phyloP scores from a whole-genome alignment of 2,113 vertebrate genomes.

The Plecotus auritus region DNA sequence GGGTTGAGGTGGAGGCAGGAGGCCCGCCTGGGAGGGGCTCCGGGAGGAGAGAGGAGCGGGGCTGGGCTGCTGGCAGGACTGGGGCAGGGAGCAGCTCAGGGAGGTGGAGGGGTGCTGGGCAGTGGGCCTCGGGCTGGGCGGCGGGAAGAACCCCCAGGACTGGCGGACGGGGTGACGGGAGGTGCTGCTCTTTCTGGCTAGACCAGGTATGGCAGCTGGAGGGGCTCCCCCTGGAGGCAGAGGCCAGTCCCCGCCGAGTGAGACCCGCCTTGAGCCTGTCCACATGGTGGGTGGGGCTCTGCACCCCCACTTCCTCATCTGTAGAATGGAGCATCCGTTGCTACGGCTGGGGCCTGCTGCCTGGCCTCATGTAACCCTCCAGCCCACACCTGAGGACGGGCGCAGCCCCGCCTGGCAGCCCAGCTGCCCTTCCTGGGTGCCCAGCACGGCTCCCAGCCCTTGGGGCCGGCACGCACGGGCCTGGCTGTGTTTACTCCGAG shows the following conservation, averaged over 20 bases:
- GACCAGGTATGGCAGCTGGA: not conserved
- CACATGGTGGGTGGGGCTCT: accelerated
- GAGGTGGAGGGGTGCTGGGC: not conserved
- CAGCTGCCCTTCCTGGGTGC: accelerated
- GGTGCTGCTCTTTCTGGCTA: not conserved
- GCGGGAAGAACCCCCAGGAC: not conserved
- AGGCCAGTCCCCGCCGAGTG: accelerated
- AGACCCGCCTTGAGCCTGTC: accelerated
- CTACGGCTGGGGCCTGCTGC: not conserved
- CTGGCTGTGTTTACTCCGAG: not conserved
- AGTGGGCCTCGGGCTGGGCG: not conserved
- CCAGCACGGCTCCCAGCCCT: not conserved
- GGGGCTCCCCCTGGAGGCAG: not conserved
- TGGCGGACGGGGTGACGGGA: not conserved
- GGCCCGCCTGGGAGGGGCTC: not conserved
- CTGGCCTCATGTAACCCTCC: accelerated
- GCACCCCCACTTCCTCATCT: accelerated
- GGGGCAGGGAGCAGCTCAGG: not conserved
- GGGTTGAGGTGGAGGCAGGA: not conserved
- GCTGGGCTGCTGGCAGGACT: not conserved
- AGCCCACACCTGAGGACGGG: not conserved
- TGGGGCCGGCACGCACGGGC: not conserved
- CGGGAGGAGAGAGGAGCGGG: not conserved
- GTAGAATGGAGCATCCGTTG: accelerated
- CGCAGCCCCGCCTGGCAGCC: accelerated